Evolutionary conservation across 2,113 vertebrate species (phyloP), one percentile per base, ranked within the genome.

Genomic region (Platichthys stellatus): DNA sequence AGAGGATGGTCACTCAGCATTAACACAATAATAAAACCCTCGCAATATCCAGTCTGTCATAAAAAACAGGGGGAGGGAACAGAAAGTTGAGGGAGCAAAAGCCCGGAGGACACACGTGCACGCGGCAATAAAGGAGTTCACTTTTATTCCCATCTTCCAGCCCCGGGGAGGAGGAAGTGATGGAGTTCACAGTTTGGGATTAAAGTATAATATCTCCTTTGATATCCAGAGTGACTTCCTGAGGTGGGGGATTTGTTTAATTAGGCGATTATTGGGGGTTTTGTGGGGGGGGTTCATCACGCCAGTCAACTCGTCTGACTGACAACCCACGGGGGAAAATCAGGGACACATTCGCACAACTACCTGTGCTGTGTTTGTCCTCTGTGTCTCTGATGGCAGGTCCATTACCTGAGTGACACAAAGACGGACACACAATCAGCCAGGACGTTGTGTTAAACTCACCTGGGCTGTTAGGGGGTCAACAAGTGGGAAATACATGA

Each of bases 1-100:
- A n/a, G 62, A 53, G 67, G 23, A 13, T 53, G 23, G 70, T 65
- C 38, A 67, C 56, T 75, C 63, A 60, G 69, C 63, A 21, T 79
- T 84, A 69, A 51, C 49, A 75, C 64, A 74, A 80, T 85, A 86
- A 83, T 83, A 82, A 86, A 86, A 78, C 56, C 60, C 56, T 49
- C 31, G 68, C 63, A 70, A 78, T 63, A 84, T 75, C 62, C 70
- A 31, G 31, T 31, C 31, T 31, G 31, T 31, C 31, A 31, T 31
- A 31, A 31, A 31, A 31, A 31, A 31, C 6, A 5, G 5, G 82
- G 64, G 15, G 54, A 63, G 17, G 47, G 45, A 49, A 74, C 9
- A 59, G 26, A 80, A 61, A 31, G 31, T 31, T 31, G 28, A 31
- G 28, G 28, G 28, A 31, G 28, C 5, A 31, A 7, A 31, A 31